These are phyloP conservation scores for Xenopus borealis DNA, from an alignment of 2,113 vertebrate species.

Conservation along the genomic window DNA sequence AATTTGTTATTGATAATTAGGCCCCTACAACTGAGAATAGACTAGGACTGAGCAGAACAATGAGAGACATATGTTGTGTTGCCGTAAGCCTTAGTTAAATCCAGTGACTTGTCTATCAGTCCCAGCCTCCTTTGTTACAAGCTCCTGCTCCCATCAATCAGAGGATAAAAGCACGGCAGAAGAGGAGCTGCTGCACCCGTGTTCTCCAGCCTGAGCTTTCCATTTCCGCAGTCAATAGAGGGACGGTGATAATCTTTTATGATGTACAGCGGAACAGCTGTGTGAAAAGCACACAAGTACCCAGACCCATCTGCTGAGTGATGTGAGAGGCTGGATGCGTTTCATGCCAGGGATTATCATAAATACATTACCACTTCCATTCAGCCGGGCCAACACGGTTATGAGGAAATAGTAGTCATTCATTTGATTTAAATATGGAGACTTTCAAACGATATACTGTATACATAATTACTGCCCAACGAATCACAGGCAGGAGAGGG, in stretches of 20 bases:
- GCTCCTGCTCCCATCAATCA: neutral
- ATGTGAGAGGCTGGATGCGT: conserved; percentile 21
- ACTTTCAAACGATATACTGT: conserved; percentile 7
- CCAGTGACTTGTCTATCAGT: too few species aligned
- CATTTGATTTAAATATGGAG: conserved; percentile 24
- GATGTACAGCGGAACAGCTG: conserved; percentile 37
- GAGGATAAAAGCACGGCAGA: neutral
- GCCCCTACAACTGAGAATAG: too few species aligned
- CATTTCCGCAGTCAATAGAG: conserved; percentile 43
- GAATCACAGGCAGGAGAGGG: too few species aligned
- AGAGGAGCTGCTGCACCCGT: neutral
- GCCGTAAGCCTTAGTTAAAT: too few species aligned
- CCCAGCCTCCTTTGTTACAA: too few species aligned
- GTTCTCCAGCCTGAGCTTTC: conserved; percentile 11
- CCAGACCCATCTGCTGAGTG: conserved; percentile 28
- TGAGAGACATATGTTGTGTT: too few species aligned
- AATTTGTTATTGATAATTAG: too few species aligned
- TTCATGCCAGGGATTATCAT: conserved; percentile 24
- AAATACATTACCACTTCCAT: conserved; percentile 35
- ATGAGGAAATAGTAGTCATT: conserved; percentile 26
- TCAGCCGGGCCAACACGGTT: conserved; percentile 8
- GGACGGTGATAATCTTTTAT: conserved; percentile 41
- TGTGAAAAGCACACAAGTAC: conserved; percentile 7
- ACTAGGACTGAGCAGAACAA: too few species aligned
- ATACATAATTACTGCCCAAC: neutral